Evolutionary conservation across 2,888 invertebrate genomes (phyloP).

Genomic region (Ernsta delagoae): DNA sequence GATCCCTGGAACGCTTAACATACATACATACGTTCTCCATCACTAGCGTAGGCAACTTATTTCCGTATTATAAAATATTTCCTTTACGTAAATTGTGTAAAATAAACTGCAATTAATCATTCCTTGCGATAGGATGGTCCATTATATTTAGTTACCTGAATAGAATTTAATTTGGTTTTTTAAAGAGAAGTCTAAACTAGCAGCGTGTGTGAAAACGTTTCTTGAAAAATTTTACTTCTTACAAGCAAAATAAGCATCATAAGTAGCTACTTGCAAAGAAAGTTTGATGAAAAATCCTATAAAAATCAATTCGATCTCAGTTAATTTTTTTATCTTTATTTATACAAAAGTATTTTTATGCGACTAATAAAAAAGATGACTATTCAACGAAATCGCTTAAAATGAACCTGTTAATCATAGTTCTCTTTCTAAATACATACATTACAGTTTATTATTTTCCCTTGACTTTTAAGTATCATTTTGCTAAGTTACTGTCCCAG

Average conservation of each 20-base stretch:
- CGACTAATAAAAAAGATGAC: no score
- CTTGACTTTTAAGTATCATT: not conserved
- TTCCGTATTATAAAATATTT: conserved; percentile 14
- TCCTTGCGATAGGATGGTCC: no score
- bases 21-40: not conserved
- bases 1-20: not conserved
- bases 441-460: not conserved
- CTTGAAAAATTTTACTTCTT: no score
- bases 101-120: not conserved
- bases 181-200: no score
- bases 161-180: no score
- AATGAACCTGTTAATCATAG: not conserved
- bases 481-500: conserved; percentile 17
- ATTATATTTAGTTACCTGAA: not conserved
- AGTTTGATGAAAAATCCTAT: no score
- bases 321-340: no score
- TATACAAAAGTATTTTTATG: no score
- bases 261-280: no score
- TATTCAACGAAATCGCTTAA: not conserved
- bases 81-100: conserved; percentile 5
- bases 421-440: not conserved
- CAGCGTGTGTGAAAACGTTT: no score
- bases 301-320: no score
- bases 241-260: no score
- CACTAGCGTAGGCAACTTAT: conserved; percentile 10